Evolutionary conservation across 2,797 vertebrate species (phyloP).

Genomic region (Remorina albescens): DNA sequence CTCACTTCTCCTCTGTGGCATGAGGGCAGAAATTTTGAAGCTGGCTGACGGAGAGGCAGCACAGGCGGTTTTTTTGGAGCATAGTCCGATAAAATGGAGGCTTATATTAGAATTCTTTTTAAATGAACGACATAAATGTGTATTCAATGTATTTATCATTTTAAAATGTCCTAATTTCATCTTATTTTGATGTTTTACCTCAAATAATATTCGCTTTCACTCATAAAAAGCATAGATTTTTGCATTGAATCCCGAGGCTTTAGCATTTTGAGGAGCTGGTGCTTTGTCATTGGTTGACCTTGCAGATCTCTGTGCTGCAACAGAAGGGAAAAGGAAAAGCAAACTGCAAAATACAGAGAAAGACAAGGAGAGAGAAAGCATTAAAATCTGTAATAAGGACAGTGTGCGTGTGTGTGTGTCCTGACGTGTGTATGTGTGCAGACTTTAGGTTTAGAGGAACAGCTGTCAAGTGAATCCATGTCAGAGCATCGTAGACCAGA

Average conservation of each 20-base stretch:
- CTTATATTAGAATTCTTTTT: neutral
- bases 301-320: constrained; percentile 38
- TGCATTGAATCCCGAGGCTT: too few species aligned
- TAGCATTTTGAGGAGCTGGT: too few species aligned
- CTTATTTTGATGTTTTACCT: neutral
- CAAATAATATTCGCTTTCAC: neutral
- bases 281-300: constrained; percentile 56
- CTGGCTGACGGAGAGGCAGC: constrained; percentile 16
- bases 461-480: constrained; percentile 57
- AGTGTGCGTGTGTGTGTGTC: neutral
- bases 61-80: neutral
- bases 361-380: neutral
- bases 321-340: neutral
- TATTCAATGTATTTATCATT: neutral
- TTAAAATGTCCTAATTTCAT: too few species aligned
- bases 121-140: neutral
- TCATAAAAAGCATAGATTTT: too few species aligned
- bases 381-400: neutral
- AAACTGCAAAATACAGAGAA: neutral
- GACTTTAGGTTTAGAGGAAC: constrained; percentile 12
- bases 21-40: constrained; percentile 40
- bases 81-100: neutral
- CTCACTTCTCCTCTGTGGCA: constrained; percentile 34
- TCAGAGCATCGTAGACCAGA: constrained; percentile 33
- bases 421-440: neutral